Evolutionary conservation across 1,140 invertebrate genomes (phyloP), one percentile per base, ranked within the genome.

Genomic region (Drosophila pectinifera): DNA sequence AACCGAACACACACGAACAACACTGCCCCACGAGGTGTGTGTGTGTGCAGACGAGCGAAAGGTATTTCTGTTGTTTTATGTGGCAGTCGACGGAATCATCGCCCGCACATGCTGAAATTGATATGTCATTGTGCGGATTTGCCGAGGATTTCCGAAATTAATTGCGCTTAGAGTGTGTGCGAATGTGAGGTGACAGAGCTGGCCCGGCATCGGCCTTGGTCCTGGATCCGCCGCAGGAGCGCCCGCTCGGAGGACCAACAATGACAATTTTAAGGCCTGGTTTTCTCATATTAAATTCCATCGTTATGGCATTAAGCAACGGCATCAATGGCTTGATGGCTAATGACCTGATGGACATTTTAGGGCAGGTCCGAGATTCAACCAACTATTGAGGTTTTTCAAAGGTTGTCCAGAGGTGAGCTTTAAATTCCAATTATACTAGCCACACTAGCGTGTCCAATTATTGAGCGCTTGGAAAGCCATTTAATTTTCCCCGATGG

Each of bases 81-180:
- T 70, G 65, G 22, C 69, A 69, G 26, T 26, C 22, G 24, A 39
- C 38, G 31, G 31, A 20, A 42, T 58, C 67, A 67, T 46, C 41
- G 67, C 31, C 36, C 31, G 22, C 22, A 55, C 61, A 55, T 55
- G 53, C 39, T 59, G 75, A 51, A 82, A 83, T 78, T 82, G 79
- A 81, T 81, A 81, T 79, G 69, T 75, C 70, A 69, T 70, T 73
- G 69, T 54, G 39, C 36, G 55, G 64, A 79, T 80, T 84, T 75
- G 51, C 46, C 20, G 39, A 46, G 64, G 70, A 83, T 84, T 84
- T 67, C 46, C 45, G 34, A 65, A 82, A 75, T 79, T 82, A 84
- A 75, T 75, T 82, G 75, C 43, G 74, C 43, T 51, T 54, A 53
- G 64, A 34, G 57, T 46, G 77, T 45, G 59, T 38, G 51, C 4